A percentile compares a stretch with the other conserved stretches of the same genome.
Evolutionary conservation across 2,888 invertebrate species (phyloP).

Genomic region (Tipula unca): DNA sequence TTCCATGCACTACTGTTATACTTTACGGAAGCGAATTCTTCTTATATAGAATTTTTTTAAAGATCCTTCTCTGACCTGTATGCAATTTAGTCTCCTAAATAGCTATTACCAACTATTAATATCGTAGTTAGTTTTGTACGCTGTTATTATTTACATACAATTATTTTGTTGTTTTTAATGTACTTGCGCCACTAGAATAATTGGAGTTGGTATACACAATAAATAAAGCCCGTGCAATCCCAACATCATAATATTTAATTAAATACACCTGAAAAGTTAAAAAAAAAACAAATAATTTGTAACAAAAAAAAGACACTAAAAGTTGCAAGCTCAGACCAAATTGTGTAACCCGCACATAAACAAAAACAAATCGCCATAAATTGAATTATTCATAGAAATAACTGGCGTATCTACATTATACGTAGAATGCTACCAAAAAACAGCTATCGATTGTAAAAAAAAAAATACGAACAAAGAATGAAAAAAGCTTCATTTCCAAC

Average conservation of each 20-base stretch:
- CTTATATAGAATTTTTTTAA: too few species aligned
- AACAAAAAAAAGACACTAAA: background rate
- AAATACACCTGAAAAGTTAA: background rate
- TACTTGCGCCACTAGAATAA: too few species aligned
- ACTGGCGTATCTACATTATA: background rate
- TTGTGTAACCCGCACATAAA: background rate
- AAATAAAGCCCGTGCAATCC: background rate
- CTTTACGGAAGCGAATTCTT: too few species aligned
- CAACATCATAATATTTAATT: background rate
- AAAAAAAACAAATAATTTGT: background rate
- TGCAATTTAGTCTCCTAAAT: too few species aligned
- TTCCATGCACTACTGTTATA: background rate
- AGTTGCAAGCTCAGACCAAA: background rate
- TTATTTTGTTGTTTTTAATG: too few species aligned
- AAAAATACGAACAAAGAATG: background rate
- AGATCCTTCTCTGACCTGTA: too few species aligned
- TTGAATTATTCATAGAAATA: conserved; percentile 3
- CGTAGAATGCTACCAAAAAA: background rate
- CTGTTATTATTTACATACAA: too few species aligned
- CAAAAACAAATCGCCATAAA: background rate
- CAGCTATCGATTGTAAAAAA: background rate
- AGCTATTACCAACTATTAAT: too few species aligned
- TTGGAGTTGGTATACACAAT: too few species aligned
- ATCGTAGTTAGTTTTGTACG: too few species aligned
- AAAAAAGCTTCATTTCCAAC: background rate